Conservation (phyloP, 1,140 invertebrate species). For the Drosophila parabipectinata region DNA sequence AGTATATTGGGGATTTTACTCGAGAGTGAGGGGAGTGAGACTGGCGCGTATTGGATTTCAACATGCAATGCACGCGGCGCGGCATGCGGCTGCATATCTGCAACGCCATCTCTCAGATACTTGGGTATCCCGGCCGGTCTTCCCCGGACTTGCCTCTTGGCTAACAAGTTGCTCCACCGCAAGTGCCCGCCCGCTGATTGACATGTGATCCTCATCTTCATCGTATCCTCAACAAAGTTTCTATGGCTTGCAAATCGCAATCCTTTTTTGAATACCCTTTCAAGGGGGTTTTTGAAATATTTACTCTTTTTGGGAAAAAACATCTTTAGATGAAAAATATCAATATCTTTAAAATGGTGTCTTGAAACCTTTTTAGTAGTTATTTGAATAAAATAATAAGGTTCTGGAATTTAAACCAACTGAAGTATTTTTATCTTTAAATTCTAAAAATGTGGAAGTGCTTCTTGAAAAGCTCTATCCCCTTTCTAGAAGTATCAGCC, state of each 20-base stretch:
- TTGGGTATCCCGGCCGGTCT: conserved; percentile 9
- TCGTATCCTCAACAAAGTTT: conserved; percentile 40
- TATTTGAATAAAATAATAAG: too few species aligned
- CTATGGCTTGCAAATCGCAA: conserved; percentile 44
- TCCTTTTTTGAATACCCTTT: conserved; percentile 17
- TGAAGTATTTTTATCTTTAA: too few species aligned
- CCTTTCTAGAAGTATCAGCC: neutral
- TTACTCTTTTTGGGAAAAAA: too few species aligned
- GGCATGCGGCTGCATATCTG: conserved; percentile 76
- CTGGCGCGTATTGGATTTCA: conserved; percentile 78
- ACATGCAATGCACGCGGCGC: conserved; percentile 74
- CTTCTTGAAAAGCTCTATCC: neutral
- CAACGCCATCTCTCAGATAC: conserved; percentile 67
- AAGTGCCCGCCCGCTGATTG: conserved; percentile 70
- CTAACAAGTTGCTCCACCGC: conserved; percentile 24
- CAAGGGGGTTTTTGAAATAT: neutral
- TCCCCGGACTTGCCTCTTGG: neutral
- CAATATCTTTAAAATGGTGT: too few species aligned
- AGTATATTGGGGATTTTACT: neutral
- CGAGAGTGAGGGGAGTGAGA: conserved; percentile 24
- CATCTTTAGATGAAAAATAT: too few species aligned
- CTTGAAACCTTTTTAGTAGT: too few species aligned
- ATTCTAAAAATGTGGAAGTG: too few species aligned
- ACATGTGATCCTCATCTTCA: conserved; percentile 71
- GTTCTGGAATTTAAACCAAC: too few species aligned